Base-by-base conservation (phyloP, 2,888 invertebrate genomes). In the Mechanitis messenoides region DNA sequence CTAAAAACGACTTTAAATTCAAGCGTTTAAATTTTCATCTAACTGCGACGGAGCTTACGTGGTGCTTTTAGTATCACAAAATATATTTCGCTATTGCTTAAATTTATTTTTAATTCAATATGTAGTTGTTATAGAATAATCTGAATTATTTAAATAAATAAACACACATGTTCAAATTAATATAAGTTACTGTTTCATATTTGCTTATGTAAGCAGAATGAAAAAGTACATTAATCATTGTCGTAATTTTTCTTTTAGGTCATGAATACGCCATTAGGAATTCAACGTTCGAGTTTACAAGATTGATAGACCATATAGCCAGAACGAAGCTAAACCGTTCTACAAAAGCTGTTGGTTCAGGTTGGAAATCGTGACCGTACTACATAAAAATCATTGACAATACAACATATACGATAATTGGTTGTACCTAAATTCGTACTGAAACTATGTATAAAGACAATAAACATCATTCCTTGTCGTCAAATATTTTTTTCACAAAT, bases 241-340 rank as follows among this genome's bases (percentile, higher is more conserved):
- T 50, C 50, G 50, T 50, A 11, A 31, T 50, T 50, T 50, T 50
- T 31, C 7, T 50, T 50, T 31, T 31, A 50, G 47, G 47, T 47
- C 47, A 47, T 47, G 47, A 47, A 47, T 47, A 28, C 20, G 31
- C 31, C 50, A 50, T 50, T 50, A 50, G 50, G 50, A 50, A 50
- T 50, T 50, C 31, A 31, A 50, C 50, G 50, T 11, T 50, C 7
- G 31, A 50, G 50, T 50, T 31, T 50, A 50, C 42, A 50, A 50
- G 9, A 50, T 50, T 50, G 50, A 50, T 50, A 50, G 50, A 50
- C 31, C 9, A 50, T 50, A 50, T 7, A 28, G 50, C 50, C 50
- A 31, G 50, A 9, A 50, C 50, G 50, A 50, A 50, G 50, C 50
- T 50, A 31, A 50, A 31, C 5, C 31, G n/a, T 50, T 50, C 31